phyloP scores from a whole-genome alignment of 1,140 invertebrate genomes.

The Drosophila tristis region DNA sequence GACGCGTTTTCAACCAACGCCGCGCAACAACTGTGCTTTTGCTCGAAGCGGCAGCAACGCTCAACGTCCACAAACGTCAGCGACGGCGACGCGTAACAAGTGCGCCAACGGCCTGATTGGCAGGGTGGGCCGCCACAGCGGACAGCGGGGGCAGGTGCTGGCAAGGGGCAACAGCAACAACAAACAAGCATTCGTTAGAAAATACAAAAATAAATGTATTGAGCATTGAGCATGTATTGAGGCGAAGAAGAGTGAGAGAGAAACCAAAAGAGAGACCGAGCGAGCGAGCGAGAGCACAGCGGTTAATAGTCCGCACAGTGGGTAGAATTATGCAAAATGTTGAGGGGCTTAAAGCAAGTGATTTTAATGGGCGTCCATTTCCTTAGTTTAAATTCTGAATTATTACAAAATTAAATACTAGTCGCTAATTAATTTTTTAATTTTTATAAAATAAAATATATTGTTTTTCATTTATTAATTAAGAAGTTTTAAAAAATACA shows the following conservation, averaged over 20 bases:
- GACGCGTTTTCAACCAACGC: slow-evolving; percentile 67
- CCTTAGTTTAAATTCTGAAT: no score
- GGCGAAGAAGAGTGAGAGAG: slow-evolving; percentile 8
- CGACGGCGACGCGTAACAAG: slow-evolving; percentile 68
- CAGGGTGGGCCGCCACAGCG: slow-evolving; percentile 22
- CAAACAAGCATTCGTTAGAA: slow-evolving; percentile 44
- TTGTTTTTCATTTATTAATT: background rate
- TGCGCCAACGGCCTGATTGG: slow-evolving; percentile 47
- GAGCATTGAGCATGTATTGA: slow-evolving; percentile 63
- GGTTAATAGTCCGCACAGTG: slow-evolving; percentile 41
- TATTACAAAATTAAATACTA: background rate
- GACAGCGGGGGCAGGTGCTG: slow-evolving; percentile 3
- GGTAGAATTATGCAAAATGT: background rate
- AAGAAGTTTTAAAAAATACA: no score
- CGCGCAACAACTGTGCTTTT: slow-evolving; percentile 71
- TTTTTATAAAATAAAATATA: background rate
- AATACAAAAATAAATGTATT: slow-evolving; percentile 77
- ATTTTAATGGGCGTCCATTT: no score
- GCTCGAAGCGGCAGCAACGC: slow-evolving; percentile 39
- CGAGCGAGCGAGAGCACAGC: slow-evolving; percentile 15
- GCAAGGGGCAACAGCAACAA: slow-evolving; percentile 30
- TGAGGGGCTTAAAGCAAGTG: background rate
- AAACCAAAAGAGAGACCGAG: slow-evolving; percentile 26
- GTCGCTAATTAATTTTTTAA: background rate
- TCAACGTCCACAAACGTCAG: slow-evolving; percentile 38